Evolutionary conservation across 2,797 vertebrate species (phyloP), one percentile per base, ranked within the genome.

Genomic region (Trachurus trachurus): DNA sequence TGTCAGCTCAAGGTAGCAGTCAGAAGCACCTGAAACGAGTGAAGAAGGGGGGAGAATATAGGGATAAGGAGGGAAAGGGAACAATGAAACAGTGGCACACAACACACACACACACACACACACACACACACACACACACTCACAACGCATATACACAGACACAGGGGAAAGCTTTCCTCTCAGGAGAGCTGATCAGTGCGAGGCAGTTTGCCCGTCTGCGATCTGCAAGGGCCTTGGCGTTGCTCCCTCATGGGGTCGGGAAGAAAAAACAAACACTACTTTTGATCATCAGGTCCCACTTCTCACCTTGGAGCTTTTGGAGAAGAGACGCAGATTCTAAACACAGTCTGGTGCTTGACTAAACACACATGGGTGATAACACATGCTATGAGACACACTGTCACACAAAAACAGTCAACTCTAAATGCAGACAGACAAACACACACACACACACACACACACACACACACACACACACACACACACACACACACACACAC

Each of bases 101-200:
- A 76, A 83, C 80, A 11, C 60, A 83, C 74, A 88, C 59, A 66
- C 56, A 58, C 61, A 84, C 53, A 82, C 58, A 74, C n/a, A 63
- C 66, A 75, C 7, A 80, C 45, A 81, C 74, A 88, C 80, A 88
- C 73, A 59, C 60, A 83, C 74, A 88, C 59, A 66, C 56, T 60
- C 61, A 84, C 53, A 82, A 79, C 31, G 5, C 58, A 74, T 22
- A 63, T 69, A 75, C 7, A 80, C 45, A 81, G 73, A 88, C 80
- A 88, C 73, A 59, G 22, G 76, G 88, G 75, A 83, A 80, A 83
- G 74, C 74, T 61, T 91, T 87, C 86, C 96, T 96, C 96, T 96
- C 95, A 93, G 92, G 97, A 97, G 95, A 96, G 94, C 91, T 95
- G 96, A 98, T 97, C 96, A 95, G 94, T 66, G 87, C 91, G 93